These are phyloP conservation scores for Chymomyza amoena DNA, from an alignment of 2,888 invertebrate species.

Conservation along the genomic window DNA sequence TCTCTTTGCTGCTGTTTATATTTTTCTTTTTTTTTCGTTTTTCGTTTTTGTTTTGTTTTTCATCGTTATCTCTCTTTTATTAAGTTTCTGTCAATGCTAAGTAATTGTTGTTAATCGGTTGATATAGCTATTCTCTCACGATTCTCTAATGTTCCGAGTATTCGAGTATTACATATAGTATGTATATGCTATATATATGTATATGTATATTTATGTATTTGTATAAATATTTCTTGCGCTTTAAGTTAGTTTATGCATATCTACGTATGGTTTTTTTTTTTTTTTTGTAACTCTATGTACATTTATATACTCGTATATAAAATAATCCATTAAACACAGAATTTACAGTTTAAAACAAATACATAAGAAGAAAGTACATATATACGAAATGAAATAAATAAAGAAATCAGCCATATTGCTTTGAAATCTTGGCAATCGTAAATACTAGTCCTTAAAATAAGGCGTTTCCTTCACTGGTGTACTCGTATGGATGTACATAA, in stretches of 20 bases:
- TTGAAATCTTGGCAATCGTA: background rate
- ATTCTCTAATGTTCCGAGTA: constrained; percentile 13
- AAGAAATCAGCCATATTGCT: background rate
- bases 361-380: constrained; percentile 5
- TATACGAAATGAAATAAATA: constrained; percentile 22
- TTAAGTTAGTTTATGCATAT: background rate
- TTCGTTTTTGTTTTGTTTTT: constrained; percentile 4
- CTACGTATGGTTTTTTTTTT: background rate
- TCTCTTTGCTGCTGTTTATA: constrained; percentile 31
- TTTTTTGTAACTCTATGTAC: constrained; percentile 8
- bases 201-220: background rate
- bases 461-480: constrained; percentile 11
- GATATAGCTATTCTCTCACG: constrained; percentile 17
- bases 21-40: constrained; percentile 25
- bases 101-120: constrained; percentile 15
- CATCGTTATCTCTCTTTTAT: constrained; percentile 28
- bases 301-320: constrained; percentile 30
- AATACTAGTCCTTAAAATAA: background rate
- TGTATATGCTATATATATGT: background rate
- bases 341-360: constrained; percentile 8
- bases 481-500: background rate
- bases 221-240: constrained; percentile 4
- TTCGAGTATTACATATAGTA: background rate
- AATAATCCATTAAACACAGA: constrained; percentile 8
- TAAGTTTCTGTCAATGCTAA: constrained; percentile 11